These are phyloP conservation scores for Eupeodes latifasciatus DNA, from an alignment of 2,888 invertebrate genomes.

Conservation along the genomic window DNA sequence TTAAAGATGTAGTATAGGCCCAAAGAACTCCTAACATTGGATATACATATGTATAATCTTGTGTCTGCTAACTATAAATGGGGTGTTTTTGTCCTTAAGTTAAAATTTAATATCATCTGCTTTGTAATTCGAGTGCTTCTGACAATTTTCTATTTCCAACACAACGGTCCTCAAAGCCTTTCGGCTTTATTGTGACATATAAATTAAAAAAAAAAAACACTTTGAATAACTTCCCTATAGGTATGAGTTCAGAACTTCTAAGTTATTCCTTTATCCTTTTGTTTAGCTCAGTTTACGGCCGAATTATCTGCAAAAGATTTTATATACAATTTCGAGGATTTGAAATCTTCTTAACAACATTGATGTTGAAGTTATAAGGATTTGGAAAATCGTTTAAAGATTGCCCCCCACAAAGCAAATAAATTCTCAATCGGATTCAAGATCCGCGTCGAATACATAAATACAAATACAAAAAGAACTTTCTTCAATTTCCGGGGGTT, in stretches of 20 bases:
- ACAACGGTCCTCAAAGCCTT: too few species aligned
- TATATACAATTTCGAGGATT: constrained; percentile 59
- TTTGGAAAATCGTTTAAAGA: constrained; percentile 67
- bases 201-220: background rate
- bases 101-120: too few species aligned
- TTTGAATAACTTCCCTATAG: constrained; percentile 5
- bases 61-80: too few species aligned
- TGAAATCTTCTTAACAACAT: constrained; percentile 48
- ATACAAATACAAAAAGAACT: constrained; percentile 20
- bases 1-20: too few species aligned
- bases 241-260: background rate
- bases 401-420: constrained; percentile 47
- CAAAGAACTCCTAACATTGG: too few species aligned
- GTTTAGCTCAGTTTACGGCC: constrained; percentile 29
- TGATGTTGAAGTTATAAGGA: constrained; percentile 45
- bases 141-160: too few species aligned
- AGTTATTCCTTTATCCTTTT: constrained; percentile 28
- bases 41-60: too few species aligned
- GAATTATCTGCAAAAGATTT: constrained; percentile 60
- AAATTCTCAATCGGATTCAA: constrained; percentile 68
- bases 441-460: constrained; percentile 14
- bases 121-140: too few species aligned
- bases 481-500: constrained; percentile 38
- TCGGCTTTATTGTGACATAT: background rate
- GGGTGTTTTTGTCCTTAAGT: too few species aligned